phyloP scores from a whole-genome alignment of 2,888 invertebrate species.

The Hyposoter didymator region DNA sequence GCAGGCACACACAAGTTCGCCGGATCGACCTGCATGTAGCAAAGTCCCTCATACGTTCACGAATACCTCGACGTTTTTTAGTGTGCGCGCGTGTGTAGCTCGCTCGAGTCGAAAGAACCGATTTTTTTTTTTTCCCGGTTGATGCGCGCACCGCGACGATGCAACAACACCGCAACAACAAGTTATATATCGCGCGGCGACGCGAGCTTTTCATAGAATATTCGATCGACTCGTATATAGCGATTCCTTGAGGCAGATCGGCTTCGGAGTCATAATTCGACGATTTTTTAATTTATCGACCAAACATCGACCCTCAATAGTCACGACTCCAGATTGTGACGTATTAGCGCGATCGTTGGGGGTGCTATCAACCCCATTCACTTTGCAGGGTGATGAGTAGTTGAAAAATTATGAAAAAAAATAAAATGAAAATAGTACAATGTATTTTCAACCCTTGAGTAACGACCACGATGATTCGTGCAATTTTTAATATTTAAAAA shows the following conservation, averaged over 20 bases:
- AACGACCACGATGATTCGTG: too few species aligned
- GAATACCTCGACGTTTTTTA: constrained; percentile 7
- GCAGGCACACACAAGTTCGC: constrained; percentile 76
- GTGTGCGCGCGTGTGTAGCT: not conserved
- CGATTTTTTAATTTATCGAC: not conserved
- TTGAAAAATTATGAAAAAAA: too few species aligned
- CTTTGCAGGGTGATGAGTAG: too few species aligned
- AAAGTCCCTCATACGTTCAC: constrained; percentile 8
- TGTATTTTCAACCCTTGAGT: too few species aligned
- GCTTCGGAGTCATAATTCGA: not conserved
- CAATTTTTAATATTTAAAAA: too few species aligned
- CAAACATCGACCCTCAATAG: too few species aligned
- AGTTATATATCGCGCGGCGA: not conserved
- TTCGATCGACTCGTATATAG: not conserved
- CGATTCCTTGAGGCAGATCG: not conserved
- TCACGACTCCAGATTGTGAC: too few species aligned
- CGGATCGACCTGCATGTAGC: constrained; percentile 54
- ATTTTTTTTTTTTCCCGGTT: constrained; percentile 22
- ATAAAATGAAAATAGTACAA: too few species aligned
- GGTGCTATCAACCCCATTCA: too few species aligned
- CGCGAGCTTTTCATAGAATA: not conserved
- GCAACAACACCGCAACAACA: constrained; percentile 22
- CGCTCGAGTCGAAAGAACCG: not conserved
- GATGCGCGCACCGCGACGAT: constrained; percentile 31
- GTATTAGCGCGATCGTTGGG: too few species aligned